Conservation (phyloP, 1,140 invertebrate species). For the Brachionus paranguensis region DNA sequence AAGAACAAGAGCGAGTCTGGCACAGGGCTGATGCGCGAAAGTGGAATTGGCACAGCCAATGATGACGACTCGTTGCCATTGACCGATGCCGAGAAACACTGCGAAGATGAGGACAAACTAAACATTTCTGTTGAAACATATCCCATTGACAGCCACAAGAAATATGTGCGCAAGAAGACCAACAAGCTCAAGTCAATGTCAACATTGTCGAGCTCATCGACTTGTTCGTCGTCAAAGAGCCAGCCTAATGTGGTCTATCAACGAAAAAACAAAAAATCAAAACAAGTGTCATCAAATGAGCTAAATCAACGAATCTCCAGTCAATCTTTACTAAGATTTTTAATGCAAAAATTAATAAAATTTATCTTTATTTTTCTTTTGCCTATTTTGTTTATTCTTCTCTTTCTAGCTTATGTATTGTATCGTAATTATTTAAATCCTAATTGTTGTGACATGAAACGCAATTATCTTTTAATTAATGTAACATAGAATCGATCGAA, state of each 20-base stretch:
- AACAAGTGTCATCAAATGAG: not conserved
- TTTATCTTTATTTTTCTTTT: slow-evolving; percentile 15
- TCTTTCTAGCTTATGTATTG: not conserved
- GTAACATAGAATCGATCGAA: not conserved
- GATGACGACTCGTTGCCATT: not conserved
- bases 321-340: not conserved
- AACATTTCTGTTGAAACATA: not conserved
- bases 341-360: not conserved
- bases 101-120: not conserved
- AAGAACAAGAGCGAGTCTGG: slow-evolving; percentile 4
- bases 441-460: slow-evolving; percentile 11
- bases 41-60: slow-evolving; percentile 6
- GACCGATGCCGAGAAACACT: not conserved
- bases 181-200: slow-evolving; percentile 1
- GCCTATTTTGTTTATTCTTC: not conserved
- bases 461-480: slow-evolving; percentile 13
- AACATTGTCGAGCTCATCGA: not conserved
- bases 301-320: not conserved
- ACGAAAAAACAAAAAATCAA: not conserved
- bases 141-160: not conserved
- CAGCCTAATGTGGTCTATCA: not conserved
- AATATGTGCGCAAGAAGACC: not conserved
- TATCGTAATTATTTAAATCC: slow-evolving; percentile 7
- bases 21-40: not conserved
- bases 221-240: not conserved